Percentiles rank a stretch among this genome's conserved stretches.
Conservation (phyloP, 2,888 invertebrate species). For the Agonopterix subpropinquella region DNA sequence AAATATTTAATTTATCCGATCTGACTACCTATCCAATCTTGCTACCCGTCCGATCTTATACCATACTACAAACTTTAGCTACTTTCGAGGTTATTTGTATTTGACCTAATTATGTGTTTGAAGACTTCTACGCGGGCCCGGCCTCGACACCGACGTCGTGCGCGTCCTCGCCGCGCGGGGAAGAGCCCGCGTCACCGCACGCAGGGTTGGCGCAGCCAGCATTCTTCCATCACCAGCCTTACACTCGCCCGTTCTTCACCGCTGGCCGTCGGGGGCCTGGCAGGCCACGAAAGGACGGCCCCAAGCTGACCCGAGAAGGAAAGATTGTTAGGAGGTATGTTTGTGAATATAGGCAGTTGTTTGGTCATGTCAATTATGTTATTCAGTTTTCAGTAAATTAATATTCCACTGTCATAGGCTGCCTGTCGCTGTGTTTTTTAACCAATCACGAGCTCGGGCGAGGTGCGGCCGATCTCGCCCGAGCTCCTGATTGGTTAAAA, state of each 20-base stretch:
- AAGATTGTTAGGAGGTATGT: slow-evolving; percentile 67
- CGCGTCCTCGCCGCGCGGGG: slow-evolving; percentile 77
- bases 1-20: too few relatives aligned
- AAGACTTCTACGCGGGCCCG: slow-evolving; percentile 76
- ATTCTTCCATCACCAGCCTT: slow-evolving; percentile 64
- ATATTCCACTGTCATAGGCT: too few relatives aligned
- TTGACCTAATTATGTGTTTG: slow-evolving; percentile 6
- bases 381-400: too few relatives aligned
- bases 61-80: neutral
- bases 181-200: slow-evolving; percentile 79
- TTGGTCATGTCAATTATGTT: too few relatives aligned
- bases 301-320: slow-evolving; percentile 64
- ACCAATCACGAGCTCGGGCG: too few relatives aligned
- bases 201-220: slow-evolving; percentile 48
- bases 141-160: slow-evolving; percentile 80
- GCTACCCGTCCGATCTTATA: too few relatives aligned
- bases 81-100: neutral
- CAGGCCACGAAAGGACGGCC: slow-evolving; percentile 85
- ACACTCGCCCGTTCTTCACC: slow-evolving; percentile 63
- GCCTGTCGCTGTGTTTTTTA: too few relatives aligned
- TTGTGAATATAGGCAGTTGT: neutral
- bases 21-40: too few relatives aligned
- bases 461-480: too few relatives aligned
- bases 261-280: slow-evolving; percentile 84
- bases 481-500: too few relatives aligned